Evolutionary conservation across 2,113 vertebrate genomes (phyloP).

Genomic region (Corythaixoides concolor): DNA sequence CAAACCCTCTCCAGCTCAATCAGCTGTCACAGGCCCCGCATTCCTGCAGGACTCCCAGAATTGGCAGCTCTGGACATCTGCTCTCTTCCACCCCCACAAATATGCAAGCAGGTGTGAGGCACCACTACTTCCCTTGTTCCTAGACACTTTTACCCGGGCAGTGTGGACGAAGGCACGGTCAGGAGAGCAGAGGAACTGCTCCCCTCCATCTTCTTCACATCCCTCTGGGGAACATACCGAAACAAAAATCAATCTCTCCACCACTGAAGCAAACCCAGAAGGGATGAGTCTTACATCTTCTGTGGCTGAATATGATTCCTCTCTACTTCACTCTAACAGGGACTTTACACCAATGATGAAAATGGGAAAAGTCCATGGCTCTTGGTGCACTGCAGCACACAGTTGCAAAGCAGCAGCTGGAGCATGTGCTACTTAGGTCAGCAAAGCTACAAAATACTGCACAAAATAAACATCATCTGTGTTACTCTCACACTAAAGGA

Average conservation of each 20-base stretch:
- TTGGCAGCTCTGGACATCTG: constrained; percentile 60
- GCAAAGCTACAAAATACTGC: not conserved
- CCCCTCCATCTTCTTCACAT: not conserved
- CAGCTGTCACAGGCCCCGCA: constrained; percentile 57
- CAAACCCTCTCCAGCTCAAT: not conserved
- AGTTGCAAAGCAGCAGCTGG: not conserved
- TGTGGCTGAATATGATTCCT: not conserved
- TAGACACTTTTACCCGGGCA: not conserved
- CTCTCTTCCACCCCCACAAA: constrained; percentile 62
- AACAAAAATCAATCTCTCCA: not conserved
- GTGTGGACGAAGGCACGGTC: not conserved
- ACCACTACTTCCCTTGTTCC: constrained; percentile 1
- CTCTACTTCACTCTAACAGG: not conserved
- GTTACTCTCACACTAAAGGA: not conserved
- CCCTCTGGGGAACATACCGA: fast-evolving
- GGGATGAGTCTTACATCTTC: not conserved
- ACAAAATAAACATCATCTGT: not conserved
- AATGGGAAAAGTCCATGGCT: not conserved
- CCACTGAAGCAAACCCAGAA: not conserved
- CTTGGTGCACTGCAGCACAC: not conserved
- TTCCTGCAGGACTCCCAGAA: constrained; percentile 40
- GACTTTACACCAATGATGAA: not conserved
- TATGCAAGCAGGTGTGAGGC: constrained; percentile 68
- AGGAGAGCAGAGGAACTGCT: not conserved
- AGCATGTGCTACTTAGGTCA: not conserved